phyloP scores from a whole-genome alignment of 2,113 vertebrate species.

The human region GRCh38 chr22:26731001-26731500 shows the following conservation, averaged over 20 bases:
- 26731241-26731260: background rate
- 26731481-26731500: too few relatives aligned
- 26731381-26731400: background rate
- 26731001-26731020: background rate
- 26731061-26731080: background rate
- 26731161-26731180: background rate
- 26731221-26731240: background rate
- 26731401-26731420: background rate
- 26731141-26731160: background rate
- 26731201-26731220: background rate
- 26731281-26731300: background rate
- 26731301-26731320: background rate
- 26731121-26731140: accelerated
- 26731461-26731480: too few relatives aligned
- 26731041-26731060: background rate
- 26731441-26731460: background rate
- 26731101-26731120: background rate
- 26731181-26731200: background rate
- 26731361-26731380: background rate
- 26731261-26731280: background rate
- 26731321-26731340: background rate
- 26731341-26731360: too few relatives aligned
- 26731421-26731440: background rate
- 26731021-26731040: background rate
- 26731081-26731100: background rate